A percentile compares a stretch with the other conserved stretches of the same genome.
Conservation (phyloP, 2,888 invertebrate genomes). For the Ethmia dodecea region DNA sequence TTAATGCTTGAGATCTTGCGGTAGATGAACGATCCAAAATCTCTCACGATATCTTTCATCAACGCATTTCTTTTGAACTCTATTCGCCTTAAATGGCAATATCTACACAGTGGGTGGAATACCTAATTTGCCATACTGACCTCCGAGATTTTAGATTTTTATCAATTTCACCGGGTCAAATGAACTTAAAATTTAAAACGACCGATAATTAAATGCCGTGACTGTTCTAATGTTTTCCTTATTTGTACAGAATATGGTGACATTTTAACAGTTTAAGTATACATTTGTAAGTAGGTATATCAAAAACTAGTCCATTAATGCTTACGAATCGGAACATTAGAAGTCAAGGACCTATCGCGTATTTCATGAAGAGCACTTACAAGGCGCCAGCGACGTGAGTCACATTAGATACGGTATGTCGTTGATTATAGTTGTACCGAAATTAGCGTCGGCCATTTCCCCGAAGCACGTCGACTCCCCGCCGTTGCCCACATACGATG, state of each 20-base stretch:
- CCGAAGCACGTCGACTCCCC: constrained; percentile 14
- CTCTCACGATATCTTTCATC: constrained; percentile 34
- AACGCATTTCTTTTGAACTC: constrained; percentile 37
- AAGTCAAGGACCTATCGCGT: constrained; percentile 57
- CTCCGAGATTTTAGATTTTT: constrained; percentile 27
- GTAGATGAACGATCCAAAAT: constrained; percentile 39
- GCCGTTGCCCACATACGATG: constrained; percentile 5
- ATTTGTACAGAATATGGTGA: no score
- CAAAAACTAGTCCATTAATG: constrained; percentile 49
- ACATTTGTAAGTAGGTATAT: no score
- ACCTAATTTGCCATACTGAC: constrained; percentile 33
- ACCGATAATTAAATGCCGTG: constrained; percentile 18
- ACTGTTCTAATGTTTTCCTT: background rate
- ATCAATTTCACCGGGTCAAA: constrained; percentile 23
- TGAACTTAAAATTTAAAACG: no score
- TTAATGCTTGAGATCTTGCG: constrained; percentile 44
- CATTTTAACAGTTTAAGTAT: no score
- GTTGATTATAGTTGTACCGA: constrained; percentile 39
- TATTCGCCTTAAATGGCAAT: constrained; percentile 36
- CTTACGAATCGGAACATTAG: constrained; percentile 34
- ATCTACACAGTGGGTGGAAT: constrained; percentile 26
- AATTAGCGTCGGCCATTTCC: constrained; percentile 29
- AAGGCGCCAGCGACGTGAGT: constrained; percentile 30
- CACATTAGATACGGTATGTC: constrained; percentile 52
- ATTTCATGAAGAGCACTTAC: constrained; percentile 33